A percentile compares a stretch with the other conserved stretches of the same genome.
phyloP scores from a whole-genome alignment of 2,113 vertebrate genomes.

The Rostratula benghalensis region DNA sequence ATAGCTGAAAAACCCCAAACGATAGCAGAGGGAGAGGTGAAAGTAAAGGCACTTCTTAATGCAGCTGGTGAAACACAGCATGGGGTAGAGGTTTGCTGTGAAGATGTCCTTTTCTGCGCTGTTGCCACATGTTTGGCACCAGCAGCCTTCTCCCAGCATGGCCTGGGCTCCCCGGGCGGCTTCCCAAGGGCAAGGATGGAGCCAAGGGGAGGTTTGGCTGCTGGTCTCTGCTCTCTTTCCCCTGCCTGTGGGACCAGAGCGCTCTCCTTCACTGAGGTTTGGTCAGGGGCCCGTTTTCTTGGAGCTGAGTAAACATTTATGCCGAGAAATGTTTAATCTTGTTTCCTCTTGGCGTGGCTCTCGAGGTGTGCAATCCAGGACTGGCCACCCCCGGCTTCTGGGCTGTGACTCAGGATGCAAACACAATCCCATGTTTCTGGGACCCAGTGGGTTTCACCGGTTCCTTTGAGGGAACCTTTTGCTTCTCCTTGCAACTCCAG shows the following conservation, averaged over 20 bases:
- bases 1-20: constrained; percentile 48
- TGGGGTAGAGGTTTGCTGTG: background rate
- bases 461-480: background rate
- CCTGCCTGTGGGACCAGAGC: accelerated
- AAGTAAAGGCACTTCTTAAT: constrained; percentile 7
- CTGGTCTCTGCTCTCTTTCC: background rate
- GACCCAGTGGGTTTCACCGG: accelerated
- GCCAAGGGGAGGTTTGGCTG: background rate
- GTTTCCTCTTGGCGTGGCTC: background rate
- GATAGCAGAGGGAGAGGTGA: constrained; percentile 32
- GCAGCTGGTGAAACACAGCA: background rate
- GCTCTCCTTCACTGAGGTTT: background rate
- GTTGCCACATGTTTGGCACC: background rate
- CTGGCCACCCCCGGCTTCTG: accelerated
- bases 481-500: background rate
- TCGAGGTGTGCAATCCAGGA: background rate
- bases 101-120: background rate
- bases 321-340: constrained; percentile 1
- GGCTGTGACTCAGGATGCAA: background rate
- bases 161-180: background rate
- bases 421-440: background rate
- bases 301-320: constrained; percentile 33
- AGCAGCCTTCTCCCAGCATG: accelerated
- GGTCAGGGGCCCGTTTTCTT: background rate
- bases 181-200: background rate